Evolutionary conservation across 92 coral and sea anemone species (phyloP).

Genomic region (Zoanthus gigantus): DNA sequence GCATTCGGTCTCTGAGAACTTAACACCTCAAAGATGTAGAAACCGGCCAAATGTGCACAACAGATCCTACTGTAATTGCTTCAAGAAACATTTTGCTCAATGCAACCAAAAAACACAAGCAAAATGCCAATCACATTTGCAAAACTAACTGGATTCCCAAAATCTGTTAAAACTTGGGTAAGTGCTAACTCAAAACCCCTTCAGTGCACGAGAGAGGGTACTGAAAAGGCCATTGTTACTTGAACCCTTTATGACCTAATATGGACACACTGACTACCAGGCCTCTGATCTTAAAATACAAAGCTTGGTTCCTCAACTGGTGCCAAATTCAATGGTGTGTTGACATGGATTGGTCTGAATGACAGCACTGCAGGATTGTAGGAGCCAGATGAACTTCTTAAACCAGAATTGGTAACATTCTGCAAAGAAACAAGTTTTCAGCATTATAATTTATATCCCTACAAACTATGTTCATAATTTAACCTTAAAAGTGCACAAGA

Average conservation of each 20-base stretch:
- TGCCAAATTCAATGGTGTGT: conserved; percentile 82
- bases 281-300: conserved; percentile 50
- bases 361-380: conserved; percentile 84
- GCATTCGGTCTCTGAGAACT: not conserved
- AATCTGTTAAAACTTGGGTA: not conserved
- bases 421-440: conserved; percentile 44
- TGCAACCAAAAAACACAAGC: conserved; percentile 9
- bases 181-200: not conserved
- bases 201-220: not conserved
- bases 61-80: too few species aligned
- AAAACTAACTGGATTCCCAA: not conserved
- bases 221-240: not conserved
- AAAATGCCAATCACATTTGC: not conserved
- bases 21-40: not conserved
- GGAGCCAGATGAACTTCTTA: conserved; percentile 60
- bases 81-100: not conserved
- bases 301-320: conserved; percentile 99
- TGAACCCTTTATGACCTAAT: not conserved
- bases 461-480: not conserved
- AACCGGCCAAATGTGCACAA: too few species aligned
- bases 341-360: conserved; percentile 89
- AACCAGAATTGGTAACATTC: conserved; percentile 69
- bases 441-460: not conserved
- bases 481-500: too few species aligned
- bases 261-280: not conserved